phyloP scores from a whole-genome alignment of 2,113 vertebrate species.

The Motacilla tschutschensis region DNA sequence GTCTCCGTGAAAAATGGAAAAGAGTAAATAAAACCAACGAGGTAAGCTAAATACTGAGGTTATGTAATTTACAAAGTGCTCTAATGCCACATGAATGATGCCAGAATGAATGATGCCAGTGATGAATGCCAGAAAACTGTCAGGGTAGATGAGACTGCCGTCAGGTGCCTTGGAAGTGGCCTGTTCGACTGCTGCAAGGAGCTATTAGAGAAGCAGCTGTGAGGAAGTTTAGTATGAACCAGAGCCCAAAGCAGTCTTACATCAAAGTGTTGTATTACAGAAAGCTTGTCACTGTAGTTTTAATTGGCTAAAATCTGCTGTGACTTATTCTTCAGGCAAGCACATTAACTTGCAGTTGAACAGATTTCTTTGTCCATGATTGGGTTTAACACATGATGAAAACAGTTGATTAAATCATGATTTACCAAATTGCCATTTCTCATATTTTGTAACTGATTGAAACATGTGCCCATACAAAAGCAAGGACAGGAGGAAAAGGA shows the following conservation, averaged over 20 bases:
- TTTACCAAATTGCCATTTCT: not conserved
- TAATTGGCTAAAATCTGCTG: not conserved
- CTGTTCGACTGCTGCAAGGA: not conserved
- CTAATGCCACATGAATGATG: too few relatives aligned
- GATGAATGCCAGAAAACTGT: not conserved
- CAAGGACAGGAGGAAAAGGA: not conserved
- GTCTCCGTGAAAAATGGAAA: not conserved
- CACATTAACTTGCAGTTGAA: not conserved
- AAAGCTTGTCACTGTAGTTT: not conserved
- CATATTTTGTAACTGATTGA: not conserved
- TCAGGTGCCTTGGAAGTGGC: not conserved
- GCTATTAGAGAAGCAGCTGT: not conserved
- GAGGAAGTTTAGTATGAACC: not conserved
- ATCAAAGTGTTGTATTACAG: not conserved
- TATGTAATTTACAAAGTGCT: not conserved
- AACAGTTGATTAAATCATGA: not conserved
- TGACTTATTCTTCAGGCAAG: not conserved
- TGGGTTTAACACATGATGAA: not conserved
- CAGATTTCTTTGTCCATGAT: not conserved
- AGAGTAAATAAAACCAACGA: not conserved
- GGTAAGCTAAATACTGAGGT: not conserved
- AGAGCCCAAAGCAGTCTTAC: not conserved
- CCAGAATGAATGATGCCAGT: not conserved
- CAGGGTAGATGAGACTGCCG: not conserved
- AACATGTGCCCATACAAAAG: not conserved